phyloP scores from a whole-genome alignment of 2,888 invertebrate species.

The Zygogramma bicolorata region DNA sequence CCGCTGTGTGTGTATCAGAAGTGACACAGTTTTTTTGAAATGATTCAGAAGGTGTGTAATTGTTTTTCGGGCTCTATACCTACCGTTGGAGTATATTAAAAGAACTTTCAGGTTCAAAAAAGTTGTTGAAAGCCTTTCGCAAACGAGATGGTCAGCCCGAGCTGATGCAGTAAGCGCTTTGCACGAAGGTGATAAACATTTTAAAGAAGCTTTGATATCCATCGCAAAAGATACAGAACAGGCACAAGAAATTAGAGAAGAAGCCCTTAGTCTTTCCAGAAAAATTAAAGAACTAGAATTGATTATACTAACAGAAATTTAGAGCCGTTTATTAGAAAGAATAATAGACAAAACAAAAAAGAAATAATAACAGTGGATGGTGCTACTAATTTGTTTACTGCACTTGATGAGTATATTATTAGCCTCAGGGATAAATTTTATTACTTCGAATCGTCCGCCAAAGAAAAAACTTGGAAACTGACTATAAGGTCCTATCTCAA shows the following conservation, averaged over 20 bases:
- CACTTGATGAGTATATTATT: conserved; percentile 24
- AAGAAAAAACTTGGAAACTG: neutral
- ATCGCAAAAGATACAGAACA: conserved; percentile 13
- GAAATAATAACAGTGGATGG: conserved; percentile 25
- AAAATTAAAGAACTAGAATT: conserved; percentile 19
- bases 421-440: conserved; percentile 16
- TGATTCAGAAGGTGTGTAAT: no score
- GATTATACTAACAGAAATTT: conserved; percentile 13
- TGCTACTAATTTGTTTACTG: conserved; percentile 27
- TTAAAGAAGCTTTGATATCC: conserved; percentile 12
- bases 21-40: no score
- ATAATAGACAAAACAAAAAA: conserved; percentile 19
- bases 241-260: conserved; percentile 15
- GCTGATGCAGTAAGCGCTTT: conserved; percentile 1
- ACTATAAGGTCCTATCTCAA: conserved; percentile 25
- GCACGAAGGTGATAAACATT: conserved; percentile 9
- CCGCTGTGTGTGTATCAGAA: no score
- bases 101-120: conserved; percentile 10
- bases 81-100: conserved; percentile 5
- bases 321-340: conserved; percentile 12
- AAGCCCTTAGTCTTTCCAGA: conserved; percentile 22
- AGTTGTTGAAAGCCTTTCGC: neutral
- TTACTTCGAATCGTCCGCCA: conserved; percentile 11
- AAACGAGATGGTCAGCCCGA: conserved; percentile 15
- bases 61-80: no score